A percentile compares a stretch with the other conserved stretches of the same genome.
Conservation (phyloP, 2,888 invertebrate species). For the Tetrapedia diversipes region DNA sequence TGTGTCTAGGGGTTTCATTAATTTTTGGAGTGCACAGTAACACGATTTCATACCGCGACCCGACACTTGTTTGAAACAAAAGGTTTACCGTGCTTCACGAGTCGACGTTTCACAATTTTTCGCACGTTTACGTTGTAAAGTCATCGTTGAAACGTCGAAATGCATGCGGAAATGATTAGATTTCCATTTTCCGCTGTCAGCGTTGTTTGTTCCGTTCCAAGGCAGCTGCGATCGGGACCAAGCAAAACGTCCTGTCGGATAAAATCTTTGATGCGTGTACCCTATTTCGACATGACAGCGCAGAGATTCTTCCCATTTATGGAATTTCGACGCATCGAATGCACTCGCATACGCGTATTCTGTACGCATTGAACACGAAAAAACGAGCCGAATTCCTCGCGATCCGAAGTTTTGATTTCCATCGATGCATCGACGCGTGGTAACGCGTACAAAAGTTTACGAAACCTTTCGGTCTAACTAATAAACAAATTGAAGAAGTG, state of each 20-base stretch:
- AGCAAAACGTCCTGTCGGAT: slow-evolving; percentile 1
- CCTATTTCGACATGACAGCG: slow-evolving; percentile 4
- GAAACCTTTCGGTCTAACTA: too few relatives aligned
- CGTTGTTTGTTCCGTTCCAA: background rate
- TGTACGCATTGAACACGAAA: too few relatives aligned
- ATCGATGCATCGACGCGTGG: background rate
- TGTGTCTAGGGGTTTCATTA: too few relatives aligned
- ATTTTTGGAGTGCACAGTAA: too few relatives aligned
- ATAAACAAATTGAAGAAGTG: too few relatives aligned
- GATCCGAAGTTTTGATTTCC: background rate
- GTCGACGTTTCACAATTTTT: too few relatives aligned
- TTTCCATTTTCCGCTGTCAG: background rate
- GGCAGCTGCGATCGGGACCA: background rate
- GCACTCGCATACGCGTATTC: background rate
- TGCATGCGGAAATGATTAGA: background rate
- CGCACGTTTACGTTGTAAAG: background rate
- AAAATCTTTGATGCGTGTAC: slow-evolving; percentile 35
- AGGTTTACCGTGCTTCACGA: too few relatives aligned
- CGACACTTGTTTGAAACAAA: too few relatives aligned
- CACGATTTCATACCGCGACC: too few relatives aligned
- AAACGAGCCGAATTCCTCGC: background rate
- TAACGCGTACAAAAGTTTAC: background rate
- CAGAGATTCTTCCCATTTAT: background rate
- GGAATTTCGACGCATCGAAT: background rate
- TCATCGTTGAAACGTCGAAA: background rate